Evolutionary conservation across 1,140 invertebrate genomes (phyloP).

Genomic region (Planococcus citri): DNA sequence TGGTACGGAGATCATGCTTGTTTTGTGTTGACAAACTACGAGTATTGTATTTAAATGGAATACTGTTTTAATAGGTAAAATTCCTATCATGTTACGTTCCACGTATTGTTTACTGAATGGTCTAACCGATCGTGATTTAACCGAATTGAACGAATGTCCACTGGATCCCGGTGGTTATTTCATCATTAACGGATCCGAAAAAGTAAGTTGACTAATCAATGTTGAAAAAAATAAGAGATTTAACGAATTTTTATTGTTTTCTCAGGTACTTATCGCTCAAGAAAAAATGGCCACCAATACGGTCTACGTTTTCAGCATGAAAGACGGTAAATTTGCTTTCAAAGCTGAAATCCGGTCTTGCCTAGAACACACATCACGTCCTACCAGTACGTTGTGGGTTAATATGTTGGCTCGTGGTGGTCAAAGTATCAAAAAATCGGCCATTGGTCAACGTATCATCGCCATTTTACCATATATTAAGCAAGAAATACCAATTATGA

Average conservation of each 20-base stretch:
- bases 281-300: constrained; percentile 99
- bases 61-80: constrained; percentile 48
- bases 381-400: constrained; percentile 94
- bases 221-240: no score
- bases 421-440: constrained; percentile 84
- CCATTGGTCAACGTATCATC: constrained; percentile 95
- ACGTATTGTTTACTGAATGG: constrained; percentile 90
- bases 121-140: constrained; percentile 92
- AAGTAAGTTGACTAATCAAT: no score
- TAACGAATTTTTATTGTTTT: constrained; percentile 15
- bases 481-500: constrained; percentile 98
- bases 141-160: constrained; percentile 97
- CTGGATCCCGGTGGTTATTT: constrained; percentile 96
- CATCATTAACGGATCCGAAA: constrained; percentile 92
- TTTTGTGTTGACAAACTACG: not conserved
- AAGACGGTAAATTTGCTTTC: constrained; percentile 93
- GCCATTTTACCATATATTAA: constrained; percentile 97
- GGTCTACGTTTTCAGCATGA: constrained; percentile 98
- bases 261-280: constrained; percentile 80
- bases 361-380: constrained; percentile 80
- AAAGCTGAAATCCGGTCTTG: constrained; percentile 95
- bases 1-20: constrained; percentile 38
- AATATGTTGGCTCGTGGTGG: constrained; percentile 98
- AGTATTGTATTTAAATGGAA: no score
- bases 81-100: constrained; percentile 97